Evolutionary conservation across 2,888 invertebrate species (phyloP).

Genomic region (Xestoiulus laeticollis): DNA sequence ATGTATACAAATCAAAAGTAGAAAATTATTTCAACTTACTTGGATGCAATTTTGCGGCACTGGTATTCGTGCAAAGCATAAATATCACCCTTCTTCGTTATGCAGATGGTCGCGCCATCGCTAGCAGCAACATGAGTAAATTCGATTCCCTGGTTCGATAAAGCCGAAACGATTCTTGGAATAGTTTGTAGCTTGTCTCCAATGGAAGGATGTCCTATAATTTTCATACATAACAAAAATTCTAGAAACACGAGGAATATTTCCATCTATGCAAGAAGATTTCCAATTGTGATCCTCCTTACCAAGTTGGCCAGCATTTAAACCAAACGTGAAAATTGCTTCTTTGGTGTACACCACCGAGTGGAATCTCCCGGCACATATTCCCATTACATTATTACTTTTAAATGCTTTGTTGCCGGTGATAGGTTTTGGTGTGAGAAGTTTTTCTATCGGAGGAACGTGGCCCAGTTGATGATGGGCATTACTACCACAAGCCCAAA

Average conservation of each 20-base stretch:
- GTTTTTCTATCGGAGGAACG: constrained; percentile 67
- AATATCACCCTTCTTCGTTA: constrained; percentile 74
- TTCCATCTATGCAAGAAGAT: too few species aligned
- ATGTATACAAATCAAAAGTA: not conserved
- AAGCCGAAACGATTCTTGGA: constrained; percentile 62
- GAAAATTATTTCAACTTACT: constrained; percentile 62
- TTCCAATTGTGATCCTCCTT: not conserved
- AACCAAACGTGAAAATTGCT: constrained; percentile 80
- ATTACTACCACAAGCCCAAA: constrained; percentile 75
- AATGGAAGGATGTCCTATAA: constrained; percentile 68
- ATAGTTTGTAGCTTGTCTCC: constrained; percentile 62
- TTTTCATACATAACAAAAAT: not conserved
- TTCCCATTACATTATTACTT: constrained; percentile 64
- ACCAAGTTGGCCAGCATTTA: constrained; percentile 82
- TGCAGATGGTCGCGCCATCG: constrained; percentile 75
- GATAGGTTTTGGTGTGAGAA: constrained; percentile 66
- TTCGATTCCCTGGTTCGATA: constrained; percentile 65
- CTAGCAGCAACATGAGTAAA: constrained; percentile 71
- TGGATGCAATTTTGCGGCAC: constrained; percentile 75
- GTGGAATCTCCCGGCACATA: constrained; percentile 77
- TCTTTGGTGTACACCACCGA: constrained; percentile 73
- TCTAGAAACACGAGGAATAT: not conserved
- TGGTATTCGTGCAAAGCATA: constrained; percentile 76
- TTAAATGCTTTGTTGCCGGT: constrained; percentile 59
- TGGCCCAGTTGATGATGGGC: constrained; percentile 73